Base-by-base conservation (phyloP, 1,140 invertebrate species). In the Coenobita brevimanus region DNA sequence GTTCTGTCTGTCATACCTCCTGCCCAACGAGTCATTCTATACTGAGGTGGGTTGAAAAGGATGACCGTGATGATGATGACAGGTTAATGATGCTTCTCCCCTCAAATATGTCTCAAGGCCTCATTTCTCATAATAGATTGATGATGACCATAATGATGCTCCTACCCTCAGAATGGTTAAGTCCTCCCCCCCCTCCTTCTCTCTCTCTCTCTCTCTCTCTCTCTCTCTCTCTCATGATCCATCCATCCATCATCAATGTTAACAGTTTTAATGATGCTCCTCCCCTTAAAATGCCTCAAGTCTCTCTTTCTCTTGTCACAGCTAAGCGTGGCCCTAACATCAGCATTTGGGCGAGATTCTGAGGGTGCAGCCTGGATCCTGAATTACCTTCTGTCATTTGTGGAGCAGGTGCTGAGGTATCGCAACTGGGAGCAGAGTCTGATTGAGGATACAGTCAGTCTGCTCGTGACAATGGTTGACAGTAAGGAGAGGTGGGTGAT, bases 1-100 rank as follows among this genome's bases (percentile, higher is more conserved):
- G 89, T 97, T 96, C 95, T 94, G 95, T 46, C 93, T 95, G 54
- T 95, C 95, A 15, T 98, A 97, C 92, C 93, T 97, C 36, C 92
- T 96, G 79, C 95, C 95, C 30, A 93, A 94, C 36, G 95, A 97
- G 91, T 94, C 92, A 30, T 93, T 95, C 91, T 97, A 97, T 91
- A 92, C 93, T 36, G 94, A 96, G 93, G 95, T 93, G 87, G 91
- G 91, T 90, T 38, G 91, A n/a, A n/a, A n/a, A n/a, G n/a, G n/a
- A n/a, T n/a, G n/a, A n/a, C n/a, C n/a, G n/a, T n/a, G n/a, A n/a
- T n/a, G n/a, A n/a, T n/a, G n/a, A n/a, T n/a, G n/a, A n/a, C n/a
- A n/a, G n/a, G n/a, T n/a, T n/a, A n/a, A n/a, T n/a, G n/a, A n/a
- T n/a, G n/a, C n/a, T n/a, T n/a, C n/a, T n/a, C n/a, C n/a, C n/a